Base-by-base conservation (phyloP, 1,140 invertebrate species). In the Drosophila lowei region DNA sequence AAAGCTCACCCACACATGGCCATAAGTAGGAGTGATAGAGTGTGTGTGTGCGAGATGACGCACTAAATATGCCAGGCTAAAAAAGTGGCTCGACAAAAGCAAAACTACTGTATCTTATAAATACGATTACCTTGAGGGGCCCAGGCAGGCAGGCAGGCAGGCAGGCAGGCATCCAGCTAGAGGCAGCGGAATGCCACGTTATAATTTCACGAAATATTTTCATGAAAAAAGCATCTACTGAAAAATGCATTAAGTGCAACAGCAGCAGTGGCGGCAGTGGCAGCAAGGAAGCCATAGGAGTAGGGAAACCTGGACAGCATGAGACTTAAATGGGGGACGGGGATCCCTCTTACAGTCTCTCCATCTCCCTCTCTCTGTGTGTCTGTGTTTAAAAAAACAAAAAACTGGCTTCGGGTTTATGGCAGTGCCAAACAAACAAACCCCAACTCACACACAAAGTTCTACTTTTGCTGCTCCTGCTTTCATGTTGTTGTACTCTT, bases 141-240 rank as follows among this genome's bases (percentile, higher is more conserved):
- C 46, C 18, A 49, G 23, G 48, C 41, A 34, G 50, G 30, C 8
- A 34, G 9, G 34, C 3, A 38, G 62, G 50, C 25, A 49, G 13
- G 48, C 41, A 34, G 59, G 6, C 3, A 34, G 30, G n/a, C n/a
- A n/a, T n/a, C 1, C 28, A 30, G 50, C 64, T 47, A 58, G 65
- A 53, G 41, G 48, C 76, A 57, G 75, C 30, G 70, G 47, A 55
- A 72, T 61, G 67, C 65, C 70, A 85, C 64, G 81, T 86, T 86
- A 86, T 86, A 86, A 86, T 86, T 86, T 86, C 56, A 88, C 78
- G 74, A 86, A 88, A 86, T 86, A 86, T 86, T 86, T 86, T 81
- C 74, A 88, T 72, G 74, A 63, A 84, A 84, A 72, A 76, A 83
- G 71, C 72, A 85, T 75, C 79, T 84, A 85, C 79, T 84, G 80